phyloP scores from a whole-genome alignment of 2,888 invertebrate genomes.

The Hemicrepidius hirtus region DNA sequence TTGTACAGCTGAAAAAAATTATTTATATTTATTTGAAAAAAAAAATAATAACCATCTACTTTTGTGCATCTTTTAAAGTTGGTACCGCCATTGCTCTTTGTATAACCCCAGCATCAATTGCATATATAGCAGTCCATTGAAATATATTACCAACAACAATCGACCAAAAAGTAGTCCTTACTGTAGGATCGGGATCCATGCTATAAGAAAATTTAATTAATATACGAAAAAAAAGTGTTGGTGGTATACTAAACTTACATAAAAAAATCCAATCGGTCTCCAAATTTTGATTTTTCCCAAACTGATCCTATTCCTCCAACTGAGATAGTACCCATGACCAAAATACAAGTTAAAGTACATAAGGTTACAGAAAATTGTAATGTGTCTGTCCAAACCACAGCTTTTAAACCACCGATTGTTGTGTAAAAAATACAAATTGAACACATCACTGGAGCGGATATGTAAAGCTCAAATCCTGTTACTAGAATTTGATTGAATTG shows the following conservation, averaged over 20 bases:
- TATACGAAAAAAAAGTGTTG: background rate
- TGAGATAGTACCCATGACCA: constrained; percentile 40
- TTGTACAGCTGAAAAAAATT: too few species aligned
- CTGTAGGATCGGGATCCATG: constrained; percentile 76
- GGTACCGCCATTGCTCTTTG: constrained; percentile 76
- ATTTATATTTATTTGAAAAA: too few species aligned
- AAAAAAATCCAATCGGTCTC: constrained; percentile 77
- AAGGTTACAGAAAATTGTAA: constrained; percentile 68
- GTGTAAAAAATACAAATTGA: constrained; percentile 85
- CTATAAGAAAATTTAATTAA: constrained; percentile 64
- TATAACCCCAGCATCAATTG: too few species aligned
- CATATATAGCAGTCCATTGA: too few species aligned
- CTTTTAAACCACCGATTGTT: constrained; percentile 80
- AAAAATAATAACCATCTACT: constrained; percentile 40
- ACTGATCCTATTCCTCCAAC: constrained; percentile 76
- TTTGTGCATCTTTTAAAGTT: constrained; percentile 59
- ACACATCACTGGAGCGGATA: constrained; percentile 76
- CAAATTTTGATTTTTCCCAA: constrained; percentile 74
- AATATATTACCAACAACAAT: constrained; percentile 76
- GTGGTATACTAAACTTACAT: constrained; percentile 73
- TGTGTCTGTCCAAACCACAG: constrained; percentile 80
- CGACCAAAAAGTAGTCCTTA: constrained; percentile 78
- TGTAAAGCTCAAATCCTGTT: constrained; percentile 72
- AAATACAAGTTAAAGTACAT: constrained; percentile 21
- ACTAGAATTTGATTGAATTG: too few species aligned